Conservation (phyloP, 2,113 vertebrate species). For the Grallaria varia region DNA sequence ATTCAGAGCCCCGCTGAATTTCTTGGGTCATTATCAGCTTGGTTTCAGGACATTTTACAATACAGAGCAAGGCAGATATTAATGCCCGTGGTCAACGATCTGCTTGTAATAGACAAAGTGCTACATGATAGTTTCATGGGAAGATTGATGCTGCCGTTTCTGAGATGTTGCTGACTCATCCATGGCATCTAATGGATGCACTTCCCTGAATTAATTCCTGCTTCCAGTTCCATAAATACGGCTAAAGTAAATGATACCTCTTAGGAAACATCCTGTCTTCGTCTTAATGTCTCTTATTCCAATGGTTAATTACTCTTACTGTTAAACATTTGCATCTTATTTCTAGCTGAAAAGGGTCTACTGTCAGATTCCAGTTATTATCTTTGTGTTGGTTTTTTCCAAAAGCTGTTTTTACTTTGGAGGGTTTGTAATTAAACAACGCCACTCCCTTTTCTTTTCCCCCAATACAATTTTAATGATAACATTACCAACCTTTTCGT, state of each 20-base stretch:
- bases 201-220: conserved; percentile 63
- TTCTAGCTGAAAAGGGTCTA: background rate
- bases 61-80: background rate
- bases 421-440: background rate
- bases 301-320: conserved; percentile 56
- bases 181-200: conserved; percentile 59
- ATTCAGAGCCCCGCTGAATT: background rate
- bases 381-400: background rate
- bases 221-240: conserved; percentile 54
- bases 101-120: conserved; percentile 20
- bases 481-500: background rate
- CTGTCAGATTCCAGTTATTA: conserved; percentile 20
- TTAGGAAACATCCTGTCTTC: conserved; percentile 57
- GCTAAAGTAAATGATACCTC: conserved; percentile 36
- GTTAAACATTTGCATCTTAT: conserved; percentile 51
- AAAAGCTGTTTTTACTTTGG: background rate
- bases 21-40: background rate
- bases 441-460: background rate
- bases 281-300: conserved; percentile 19
- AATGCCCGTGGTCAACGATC: background rate
- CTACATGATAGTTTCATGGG: conserved; percentile 45
- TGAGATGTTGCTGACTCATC: conserved; percentile 49
- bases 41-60: background rate
- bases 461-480: background rate
- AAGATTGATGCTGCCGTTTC: conserved; percentile 22